Conservation (phyloP, 2,888 invertebrate genomes). For the Yponomeuta evonymella region DNA sequence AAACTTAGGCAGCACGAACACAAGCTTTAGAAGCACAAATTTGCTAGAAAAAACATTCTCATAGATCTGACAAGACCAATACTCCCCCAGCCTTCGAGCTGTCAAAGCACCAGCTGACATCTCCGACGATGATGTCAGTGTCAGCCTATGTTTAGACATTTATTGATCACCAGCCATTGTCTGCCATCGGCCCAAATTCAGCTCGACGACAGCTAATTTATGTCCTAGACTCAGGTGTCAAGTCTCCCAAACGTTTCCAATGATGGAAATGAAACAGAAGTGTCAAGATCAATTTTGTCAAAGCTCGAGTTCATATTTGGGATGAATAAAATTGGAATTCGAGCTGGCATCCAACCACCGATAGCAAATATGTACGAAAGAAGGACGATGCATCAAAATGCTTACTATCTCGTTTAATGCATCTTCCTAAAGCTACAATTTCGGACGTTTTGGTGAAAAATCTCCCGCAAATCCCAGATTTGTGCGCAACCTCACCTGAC, state of each 20-base stretch:
- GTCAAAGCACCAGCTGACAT: conserved; percentile 13
- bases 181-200: conserved; percentile 50
- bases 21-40: not conserved
- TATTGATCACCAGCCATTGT: conserved; percentile 56
- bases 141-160: conserved; percentile 40
- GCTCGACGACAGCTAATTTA: conserved; percentile 69
- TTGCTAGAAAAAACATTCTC: not conserved
- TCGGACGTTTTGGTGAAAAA: no score
- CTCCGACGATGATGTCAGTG: conserved; percentile 21
- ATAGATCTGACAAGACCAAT: not conserved
- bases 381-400: no score
- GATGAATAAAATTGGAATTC: no score
- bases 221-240: conserved; percentile 61
- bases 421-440: no score
- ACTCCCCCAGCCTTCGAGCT: conserved; percentile 14
- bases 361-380: no score
- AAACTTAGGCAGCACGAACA: no score
- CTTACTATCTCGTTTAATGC: no score
- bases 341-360: no score
- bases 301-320: no score
- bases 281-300: not conserved
- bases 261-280: conserved; percentile 27
- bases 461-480: no score
- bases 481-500: no score
- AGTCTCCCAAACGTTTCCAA: conserved; percentile 47